Evolutionary conservation across 1,140 invertebrate genomes (phyloP).

Genomic region (Drosophila parvula): DNA sequence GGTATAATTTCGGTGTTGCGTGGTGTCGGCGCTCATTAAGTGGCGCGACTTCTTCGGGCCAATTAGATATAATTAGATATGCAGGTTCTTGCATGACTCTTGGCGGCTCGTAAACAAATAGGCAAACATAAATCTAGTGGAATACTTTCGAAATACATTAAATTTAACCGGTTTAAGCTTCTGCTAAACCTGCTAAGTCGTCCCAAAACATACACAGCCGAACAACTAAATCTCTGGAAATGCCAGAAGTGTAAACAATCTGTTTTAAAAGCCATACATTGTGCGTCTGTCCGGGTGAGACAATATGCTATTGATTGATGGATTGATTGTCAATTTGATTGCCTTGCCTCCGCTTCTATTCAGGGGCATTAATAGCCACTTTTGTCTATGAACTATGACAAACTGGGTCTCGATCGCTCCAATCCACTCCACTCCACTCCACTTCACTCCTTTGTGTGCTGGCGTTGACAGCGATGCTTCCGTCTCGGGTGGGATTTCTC

Average conservation of each 20-base stretch:
- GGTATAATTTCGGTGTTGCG: constrained; percentile 36
- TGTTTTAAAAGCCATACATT: constrained; percentile 52
- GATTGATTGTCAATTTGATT: constrained; percentile 72
- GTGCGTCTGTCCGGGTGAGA: constrained; percentile 45
- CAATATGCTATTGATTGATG: constrained; percentile 71
- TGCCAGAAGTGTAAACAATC: constrained; percentile 64
- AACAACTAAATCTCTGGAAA: constrained; percentile 20
- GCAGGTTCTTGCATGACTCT: constrained; percentile 53
- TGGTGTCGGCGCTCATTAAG: constrained; percentile 30
- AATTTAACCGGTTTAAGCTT: constrained; percentile 66
- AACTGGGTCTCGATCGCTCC: constrained; percentile 54
- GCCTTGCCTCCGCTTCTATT: constrained; percentile 41
- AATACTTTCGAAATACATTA: constrained; percentile 74
- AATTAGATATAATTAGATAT: constrained; percentile 51
- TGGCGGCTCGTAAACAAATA: constrained; percentile 53
- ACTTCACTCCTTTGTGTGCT: constrained; percentile 32
- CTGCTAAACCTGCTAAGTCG: constrained; percentile 45
- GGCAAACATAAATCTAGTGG: constrained; percentile 62
- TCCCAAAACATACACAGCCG: constrained; percentile 37
- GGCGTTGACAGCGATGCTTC: constrained; percentile 40
- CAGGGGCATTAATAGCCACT: constrained; percentile 52
- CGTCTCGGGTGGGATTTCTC: constrained; percentile 36
- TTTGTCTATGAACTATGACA: constrained; percentile 50
- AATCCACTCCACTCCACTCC: constrained; percentile 5
- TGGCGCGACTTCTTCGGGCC: constrained; percentile 27